A percentile compares a stretch with the other conserved stretches of the same genome.
Evolutionary conservation across 1,140 invertebrate genomes (phyloP).

Genomic region (Phthorimaea operculella): DNA sequence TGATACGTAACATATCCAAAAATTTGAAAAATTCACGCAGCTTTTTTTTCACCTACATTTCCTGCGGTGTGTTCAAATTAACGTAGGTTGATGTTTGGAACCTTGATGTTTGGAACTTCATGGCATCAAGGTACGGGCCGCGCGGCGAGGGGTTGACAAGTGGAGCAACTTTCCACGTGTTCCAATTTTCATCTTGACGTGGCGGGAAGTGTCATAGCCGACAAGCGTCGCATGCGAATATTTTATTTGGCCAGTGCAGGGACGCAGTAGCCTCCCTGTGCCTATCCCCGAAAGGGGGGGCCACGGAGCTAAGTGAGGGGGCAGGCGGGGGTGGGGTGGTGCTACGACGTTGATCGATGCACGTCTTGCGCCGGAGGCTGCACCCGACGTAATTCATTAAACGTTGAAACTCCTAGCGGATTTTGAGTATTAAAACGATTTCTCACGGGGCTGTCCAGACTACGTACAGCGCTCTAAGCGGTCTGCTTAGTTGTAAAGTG

Average conservation of each 20-base stretch:
- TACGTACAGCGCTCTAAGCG: constrained; percentile 41
- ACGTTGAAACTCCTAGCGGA: constrained; percentile 64
- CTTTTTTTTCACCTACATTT: too few relatives aligned
- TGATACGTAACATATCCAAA: too few relatives aligned
- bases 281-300: constrained; percentile 34
- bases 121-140: too few relatives aligned
- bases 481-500: constrained; percentile 39
- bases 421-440: constrained; percentile 67
- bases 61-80: too few relatives aligned
- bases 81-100: too few relatives aligned
- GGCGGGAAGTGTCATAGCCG: constrained; percentile 49
- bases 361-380: constrained; percentile 67
- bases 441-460: constrained; percentile 56
- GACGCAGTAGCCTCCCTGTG: constrained; percentile 39
- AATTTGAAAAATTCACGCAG: too few relatives aligned
- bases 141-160: too few relatives aligned
- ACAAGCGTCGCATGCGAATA: constrained; percentile 53
- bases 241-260: constrained; percentile 63
- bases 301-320: constrained; percentile 9
- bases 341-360: constrained; percentile 63
- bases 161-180: neutral
- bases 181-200: constrained; percentile 26
- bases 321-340: constrained; percentile 22
- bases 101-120: too few relatives aligned
- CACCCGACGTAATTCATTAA: constrained; percentile 67